Evolutionary conservation across 64 coral and sea anemone genomes (phyloP).

Genomic region (Stylophora pistillata): DNA sequence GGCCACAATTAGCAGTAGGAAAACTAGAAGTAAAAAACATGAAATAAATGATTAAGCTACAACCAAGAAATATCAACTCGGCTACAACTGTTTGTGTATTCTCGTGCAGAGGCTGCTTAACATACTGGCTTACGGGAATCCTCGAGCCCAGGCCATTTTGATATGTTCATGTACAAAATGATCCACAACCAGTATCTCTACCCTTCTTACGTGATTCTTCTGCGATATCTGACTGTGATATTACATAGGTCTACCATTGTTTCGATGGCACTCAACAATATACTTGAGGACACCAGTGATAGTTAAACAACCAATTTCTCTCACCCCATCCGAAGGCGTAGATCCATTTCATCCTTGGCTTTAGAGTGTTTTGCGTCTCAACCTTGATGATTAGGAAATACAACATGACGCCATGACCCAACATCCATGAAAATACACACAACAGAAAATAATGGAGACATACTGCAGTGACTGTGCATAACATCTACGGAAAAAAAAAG

Average conservation of each 20-base stretch:
- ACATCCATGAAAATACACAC: slow-evolving; percentile 61
- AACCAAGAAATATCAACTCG: no score
- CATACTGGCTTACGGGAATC: no score
- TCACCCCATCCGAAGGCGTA: slow-evolving; percentile 69
- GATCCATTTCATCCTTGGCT: slow-evolving; percentile 56
- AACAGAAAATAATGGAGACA: slow-evolving; percentile 66
- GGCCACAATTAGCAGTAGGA: slow-evolving; percentile 3
- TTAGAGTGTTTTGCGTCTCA: not conserved
- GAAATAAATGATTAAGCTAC: not conserved
- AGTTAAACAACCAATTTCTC: not conserved
- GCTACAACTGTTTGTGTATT: no score
- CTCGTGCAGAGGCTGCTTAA: no score
- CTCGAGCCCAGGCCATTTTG: no score
- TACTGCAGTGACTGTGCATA: slow-evolving; percentile 41
- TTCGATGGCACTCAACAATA: no score
- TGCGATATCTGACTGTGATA: no score
- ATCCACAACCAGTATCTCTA: no score
- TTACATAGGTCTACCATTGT: no score
- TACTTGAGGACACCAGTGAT: no score
- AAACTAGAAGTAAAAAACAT: slow-evolving; percentile 30
- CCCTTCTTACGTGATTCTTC: no score
- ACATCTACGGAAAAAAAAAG: slow-evolving; percentile 1
- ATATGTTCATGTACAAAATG: no score
- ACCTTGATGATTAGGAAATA: slow-evolving; percentile 60
- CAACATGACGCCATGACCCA: slow-evolving; percentile 49